Conservation (phyloP, 2,113 vertebrate genomes). For the Callipepla squamata region DNA sequence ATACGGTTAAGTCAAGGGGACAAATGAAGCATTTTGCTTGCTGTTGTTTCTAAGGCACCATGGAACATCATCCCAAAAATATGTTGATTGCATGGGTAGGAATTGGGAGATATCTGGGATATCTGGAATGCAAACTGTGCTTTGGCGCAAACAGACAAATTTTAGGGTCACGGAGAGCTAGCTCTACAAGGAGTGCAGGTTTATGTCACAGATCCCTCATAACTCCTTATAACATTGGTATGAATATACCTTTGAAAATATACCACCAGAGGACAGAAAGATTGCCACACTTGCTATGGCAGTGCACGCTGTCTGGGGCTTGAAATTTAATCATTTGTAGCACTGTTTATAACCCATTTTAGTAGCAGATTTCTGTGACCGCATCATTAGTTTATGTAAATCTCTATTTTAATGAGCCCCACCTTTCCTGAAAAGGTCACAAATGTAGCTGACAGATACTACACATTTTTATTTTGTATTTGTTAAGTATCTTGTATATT, state of each 20-base stretch:
- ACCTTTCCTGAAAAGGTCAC: background rate
- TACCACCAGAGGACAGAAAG: background rate
- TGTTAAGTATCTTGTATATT: background rate
- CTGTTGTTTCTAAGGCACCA: background rate
- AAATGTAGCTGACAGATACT: background rate
- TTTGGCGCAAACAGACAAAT: background rate
- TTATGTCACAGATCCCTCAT: background rate
- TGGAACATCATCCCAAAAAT: background rate
- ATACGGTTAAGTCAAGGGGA: background rate
- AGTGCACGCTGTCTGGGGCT: fast-evolving
- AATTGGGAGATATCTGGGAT: fast-evolving
- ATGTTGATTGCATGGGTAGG: background rate
- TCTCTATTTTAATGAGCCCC: background rate
- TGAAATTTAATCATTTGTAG: fast-evolving
- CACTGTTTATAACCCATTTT: background rate
- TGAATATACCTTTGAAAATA: fast-evolving
- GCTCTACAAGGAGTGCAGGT: fast-evolving
- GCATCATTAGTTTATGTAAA: background rate
- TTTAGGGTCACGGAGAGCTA: background rate
- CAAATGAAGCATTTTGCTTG: background rate
- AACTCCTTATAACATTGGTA: fast-evolving
- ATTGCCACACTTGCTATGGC: fast-evolving
- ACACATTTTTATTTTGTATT: background rate
- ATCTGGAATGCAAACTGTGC: background rate
- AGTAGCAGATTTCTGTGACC: background rate